These are phyloP conservation scores for Pelecanus crispus DNA, from an alignment of 2,113 vertebrate genomes.

Conservation along the genomic window DNA sequence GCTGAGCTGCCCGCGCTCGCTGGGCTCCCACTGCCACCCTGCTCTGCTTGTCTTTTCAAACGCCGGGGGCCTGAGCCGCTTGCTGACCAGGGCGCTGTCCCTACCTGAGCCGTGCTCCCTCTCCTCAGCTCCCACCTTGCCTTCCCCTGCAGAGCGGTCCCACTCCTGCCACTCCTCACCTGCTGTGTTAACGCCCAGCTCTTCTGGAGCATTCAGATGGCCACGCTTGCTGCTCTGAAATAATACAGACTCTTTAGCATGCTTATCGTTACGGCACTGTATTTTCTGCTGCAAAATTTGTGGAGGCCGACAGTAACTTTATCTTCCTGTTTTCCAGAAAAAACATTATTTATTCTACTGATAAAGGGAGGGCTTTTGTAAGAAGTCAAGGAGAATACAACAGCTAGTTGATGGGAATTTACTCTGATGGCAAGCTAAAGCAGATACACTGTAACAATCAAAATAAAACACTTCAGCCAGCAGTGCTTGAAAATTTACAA, in stretches of 20 bases:
- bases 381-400: background rate
- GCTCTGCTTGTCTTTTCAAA: background rate
- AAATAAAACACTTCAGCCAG: background rate
- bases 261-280: background rate
- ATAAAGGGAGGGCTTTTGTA: background rate
- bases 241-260: background rate
- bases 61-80: fast-evolving
- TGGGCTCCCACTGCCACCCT: too few relatives aligned
- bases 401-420: background rate
- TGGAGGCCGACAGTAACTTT: background rate
- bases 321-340: background rate
- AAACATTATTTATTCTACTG: background rate
- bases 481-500: background rate
- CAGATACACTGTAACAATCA: background rate
- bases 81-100: fast-evolving
- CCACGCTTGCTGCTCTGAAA: background rate
- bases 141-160: background rate
- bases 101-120: background rate
- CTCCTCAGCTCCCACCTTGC: background rate
- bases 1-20: background rate
- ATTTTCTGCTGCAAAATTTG: background rate
- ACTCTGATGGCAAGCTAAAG: background rate
- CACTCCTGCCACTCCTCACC: background rate
- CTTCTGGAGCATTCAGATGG: background rate
- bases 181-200: fast-evolving